phyloP scores from a whole-genome alignment of 2,113 vertebrate genomes.

The Anarhynchus alexandrinus region DNA sequence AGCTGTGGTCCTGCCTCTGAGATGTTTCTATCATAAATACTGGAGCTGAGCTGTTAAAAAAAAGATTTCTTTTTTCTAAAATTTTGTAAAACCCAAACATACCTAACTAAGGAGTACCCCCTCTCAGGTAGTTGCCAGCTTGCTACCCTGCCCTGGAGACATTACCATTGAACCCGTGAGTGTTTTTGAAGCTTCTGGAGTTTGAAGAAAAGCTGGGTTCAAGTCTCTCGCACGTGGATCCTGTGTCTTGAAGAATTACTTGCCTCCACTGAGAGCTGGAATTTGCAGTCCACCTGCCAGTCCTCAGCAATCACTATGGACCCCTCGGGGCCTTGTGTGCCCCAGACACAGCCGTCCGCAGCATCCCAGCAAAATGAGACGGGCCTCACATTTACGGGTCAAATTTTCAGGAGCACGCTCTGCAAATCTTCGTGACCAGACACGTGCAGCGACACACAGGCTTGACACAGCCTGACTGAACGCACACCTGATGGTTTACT shows the following conservation, averaged over 20 bases:
- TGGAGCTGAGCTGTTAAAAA: neutral
- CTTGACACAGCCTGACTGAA: neutral
- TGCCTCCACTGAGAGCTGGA: neutral
- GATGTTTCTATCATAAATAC: neutral
- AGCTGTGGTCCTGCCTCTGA: neutral
- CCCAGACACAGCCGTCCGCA: neutral
- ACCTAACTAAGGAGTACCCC: neutral
- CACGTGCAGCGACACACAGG: neutral
- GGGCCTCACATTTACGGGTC: neutral
- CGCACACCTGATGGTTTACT: neutral
- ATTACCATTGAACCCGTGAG: neutral
- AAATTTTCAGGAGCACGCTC: neutral
- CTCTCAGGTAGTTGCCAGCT: neutral
- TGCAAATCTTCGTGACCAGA: neutral
- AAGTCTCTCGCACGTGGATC: neutral
- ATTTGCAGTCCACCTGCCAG: neutral
- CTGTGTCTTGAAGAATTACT: neutral
- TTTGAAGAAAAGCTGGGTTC: rapidly evolving
- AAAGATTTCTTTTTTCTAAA: neutral
- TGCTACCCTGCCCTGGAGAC: neutral
- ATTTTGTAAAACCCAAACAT: neutral
- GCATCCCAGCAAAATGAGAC: neutral
- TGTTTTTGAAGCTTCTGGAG: neutral
- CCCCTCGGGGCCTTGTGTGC: rapidly evolving
- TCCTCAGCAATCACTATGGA: neutral